Conservation (phyloP, 2,113 vertebrate genomes). For the Phasianus colchicus region DNA sequence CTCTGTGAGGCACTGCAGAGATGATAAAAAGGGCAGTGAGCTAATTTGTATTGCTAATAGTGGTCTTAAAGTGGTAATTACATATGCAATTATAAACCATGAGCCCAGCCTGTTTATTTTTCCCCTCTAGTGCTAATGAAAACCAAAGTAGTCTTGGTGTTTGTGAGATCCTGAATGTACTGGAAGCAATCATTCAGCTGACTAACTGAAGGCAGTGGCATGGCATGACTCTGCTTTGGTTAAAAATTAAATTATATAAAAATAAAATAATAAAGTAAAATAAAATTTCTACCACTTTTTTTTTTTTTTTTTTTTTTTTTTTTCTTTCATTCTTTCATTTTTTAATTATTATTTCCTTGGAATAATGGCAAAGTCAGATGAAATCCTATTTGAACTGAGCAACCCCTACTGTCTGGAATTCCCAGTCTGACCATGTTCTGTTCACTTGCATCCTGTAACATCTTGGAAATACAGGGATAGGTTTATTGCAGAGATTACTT, state of each 20-base stretch:
- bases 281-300: not conserved
- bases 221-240: not conserved
- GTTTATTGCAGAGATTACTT: not conserved
- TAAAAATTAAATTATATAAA: not conserved
- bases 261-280: not conserved
- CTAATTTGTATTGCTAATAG: constrained; percentile 44
- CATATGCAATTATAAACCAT: constrained; percentile 35
- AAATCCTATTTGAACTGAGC: not conserved
- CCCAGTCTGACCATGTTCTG: not conserved
- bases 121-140: constrained; percentile 19
- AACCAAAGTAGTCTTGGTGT: constrained; percentile 43
- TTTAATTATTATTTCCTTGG: not conserved
- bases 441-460: not conserved
- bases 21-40: constrained; percentile 28
- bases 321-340: no score
- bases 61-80: constrained; percentile 56
- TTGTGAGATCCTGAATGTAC: not conserved
- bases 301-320: no score
- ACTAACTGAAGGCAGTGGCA: not conserved
- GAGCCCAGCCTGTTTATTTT: constrained; percentile 32
- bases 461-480: not conserved
- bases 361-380: not conserved
- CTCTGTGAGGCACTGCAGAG: not conserved
- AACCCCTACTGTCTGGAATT: not conserved
- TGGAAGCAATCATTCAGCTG: constrained; percentile 13